phyloP scores from a whole-genome alignment of 1,140 invertebrate species.

The Halictus rubicundus region DNA sequence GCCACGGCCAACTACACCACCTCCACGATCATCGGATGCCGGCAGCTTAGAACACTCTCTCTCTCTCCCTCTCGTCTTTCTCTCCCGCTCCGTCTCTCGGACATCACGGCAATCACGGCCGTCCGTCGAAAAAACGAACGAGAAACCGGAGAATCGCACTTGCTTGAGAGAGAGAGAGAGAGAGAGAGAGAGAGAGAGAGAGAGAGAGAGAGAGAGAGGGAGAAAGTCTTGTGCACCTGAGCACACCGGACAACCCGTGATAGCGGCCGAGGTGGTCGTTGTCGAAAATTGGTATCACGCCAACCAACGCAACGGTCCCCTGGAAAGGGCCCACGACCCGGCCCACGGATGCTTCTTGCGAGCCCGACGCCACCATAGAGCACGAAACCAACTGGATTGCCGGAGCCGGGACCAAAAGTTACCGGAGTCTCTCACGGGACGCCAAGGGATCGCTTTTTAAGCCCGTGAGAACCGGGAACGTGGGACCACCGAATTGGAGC shows the following conservation, averaged over 20 bases:
- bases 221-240: neutral
- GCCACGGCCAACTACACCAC: conserved; percentile 15
- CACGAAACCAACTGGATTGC: conserved; percentile 41
- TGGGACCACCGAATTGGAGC: conserved; percentile 31
- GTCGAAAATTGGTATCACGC: conserved; percentile 64
- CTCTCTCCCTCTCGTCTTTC: conserved; percentile 14
- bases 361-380: conserved; percentile 45
- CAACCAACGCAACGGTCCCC: conserved; percentile 32
- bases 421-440: conserved; percentile 46
- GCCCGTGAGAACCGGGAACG: conserved; percentile 38
- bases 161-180: conserved; percentile 34
- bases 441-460: conserved; percentile 2
- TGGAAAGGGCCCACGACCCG: conserved; percentile 10
- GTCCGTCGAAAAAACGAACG: conserved; percentile 50
- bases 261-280: conserved; percentile 54
- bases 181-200: conserved; percentile 12
- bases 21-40: conserved; percentile 24
- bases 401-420: conserved; percentile 26
- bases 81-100: conserved; percentile 23
- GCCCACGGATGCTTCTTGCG: too few species aligned
- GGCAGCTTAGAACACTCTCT: conserved; percentile 58
- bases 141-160: conserved; percentile 58
- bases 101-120: conserved; percentile 57
- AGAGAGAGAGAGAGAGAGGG: conserved; percentile 3
- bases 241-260: conserved; percentile 24